Evolutionary conservation across 2,113 vertebrate species (phyloP).

Genomic region (Percina caprodes): DNA sequence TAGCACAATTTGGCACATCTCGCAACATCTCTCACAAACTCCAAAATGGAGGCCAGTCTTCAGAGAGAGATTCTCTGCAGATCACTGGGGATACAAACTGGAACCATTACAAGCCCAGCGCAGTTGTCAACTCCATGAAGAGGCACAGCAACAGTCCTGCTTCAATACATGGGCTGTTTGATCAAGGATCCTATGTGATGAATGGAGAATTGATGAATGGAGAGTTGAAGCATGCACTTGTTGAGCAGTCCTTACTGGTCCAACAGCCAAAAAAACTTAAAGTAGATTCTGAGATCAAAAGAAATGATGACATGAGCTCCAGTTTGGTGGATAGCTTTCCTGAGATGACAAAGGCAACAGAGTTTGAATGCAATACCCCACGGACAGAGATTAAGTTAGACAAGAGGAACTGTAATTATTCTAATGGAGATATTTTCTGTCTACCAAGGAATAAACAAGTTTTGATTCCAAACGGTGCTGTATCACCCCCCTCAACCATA

Average conservation of each 20-base stretch:
- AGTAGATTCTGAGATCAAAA: slow-evolving; percentile 85
- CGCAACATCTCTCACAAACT: slow-evolving; percentile 84
- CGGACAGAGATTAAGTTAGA: slow-evolving; percentile 83
- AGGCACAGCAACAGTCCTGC: slow-evolving; percentile 81
- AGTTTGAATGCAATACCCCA: slow-evolving; percentile 79
- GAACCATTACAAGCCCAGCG: slow-evolving; percentile 82
- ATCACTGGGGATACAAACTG: slow-evolving; percentile 87
- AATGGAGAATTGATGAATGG: slow-evolving; percentile 93
- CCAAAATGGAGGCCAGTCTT: slow-evolving; percentile 89
- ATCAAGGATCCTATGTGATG: slow-evolving; percentile 84
- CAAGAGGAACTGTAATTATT: slow-evolving; percentile 83
- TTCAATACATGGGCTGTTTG: slow-evolving; percentile 81
- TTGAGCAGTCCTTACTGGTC: slow-evolving; percentile 71
- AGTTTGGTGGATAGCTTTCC: slow-evolving; percentile 78
- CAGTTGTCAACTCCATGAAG: slow-evolving; percentile 82
- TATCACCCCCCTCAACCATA: slow-evolving; percentile 88
- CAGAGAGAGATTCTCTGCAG: slow-evolving; percentile 82
- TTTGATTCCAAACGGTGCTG: slow-evolving; percentile 93
- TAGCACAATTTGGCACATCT: slow-evolving; percentile 84
- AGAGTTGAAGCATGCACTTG: slow-evolving; percentile 88
- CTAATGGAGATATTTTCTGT: slow-evolving; percentile 87
- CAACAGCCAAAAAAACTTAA: slow-evolving; percentile 88
- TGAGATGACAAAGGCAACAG: slow-evolving; percentile 77
- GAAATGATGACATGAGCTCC: slow-evolving; percentile 76
- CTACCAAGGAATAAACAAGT: slow-evolving; percentile 88